These are phyloP conservation scores for Apis florea DNA, from an alignment of 1,140 invertebrate species.

Conservation along the genomic window DNA sequence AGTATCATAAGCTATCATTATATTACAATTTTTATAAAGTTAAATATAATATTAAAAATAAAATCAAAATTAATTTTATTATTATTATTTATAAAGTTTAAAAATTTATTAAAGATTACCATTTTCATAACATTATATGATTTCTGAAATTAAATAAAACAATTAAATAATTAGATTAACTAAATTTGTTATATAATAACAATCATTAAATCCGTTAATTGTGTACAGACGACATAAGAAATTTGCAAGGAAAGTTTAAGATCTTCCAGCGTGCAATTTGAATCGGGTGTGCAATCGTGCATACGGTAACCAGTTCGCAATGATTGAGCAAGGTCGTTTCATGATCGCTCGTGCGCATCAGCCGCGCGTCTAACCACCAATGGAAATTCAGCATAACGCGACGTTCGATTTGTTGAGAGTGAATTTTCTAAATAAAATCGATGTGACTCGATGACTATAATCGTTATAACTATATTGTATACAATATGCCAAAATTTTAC, in stretches of 20 bases:
- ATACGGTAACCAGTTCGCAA: conserved; percentile 37
- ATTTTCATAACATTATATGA: too few species aligned
- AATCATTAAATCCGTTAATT: conserved; percentile 43
- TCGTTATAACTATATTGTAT: conserved; percentile 36
- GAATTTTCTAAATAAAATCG: conserved; percentile 64
- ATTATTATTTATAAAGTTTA: too few species aligned
- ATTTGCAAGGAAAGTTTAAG: conserved; percentile 54
- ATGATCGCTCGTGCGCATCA: conserved; percentile 61
- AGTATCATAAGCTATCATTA: too few species aligned
- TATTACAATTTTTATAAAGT: too few species aligned
- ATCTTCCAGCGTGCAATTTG: conserved; percentile 2
- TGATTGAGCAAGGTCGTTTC: conserved; percentile 62
- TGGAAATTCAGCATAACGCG: conserved; percentile 57
- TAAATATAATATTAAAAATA: too few species aligned
- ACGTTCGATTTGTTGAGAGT: conserved; percentile 62
- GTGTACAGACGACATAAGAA: conserved; percentile 37
- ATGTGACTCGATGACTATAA: conserved; percentile 47
- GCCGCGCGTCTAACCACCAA: conserved; percentile 33
- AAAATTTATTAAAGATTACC: too few species aligned
- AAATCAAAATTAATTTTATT: too few species aligned
- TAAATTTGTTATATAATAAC: background rate
- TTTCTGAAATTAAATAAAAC: too few species aligned
- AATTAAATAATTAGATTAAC: too few species aligned
- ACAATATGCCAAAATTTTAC: background rate
- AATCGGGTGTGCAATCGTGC: conserved; percentile 27